These are phyloP conservation scores for Sicus ferrugineus DNA, from an alignment of 2,888 invertebrate genomes.

Conservation along the genomic window DNA sequence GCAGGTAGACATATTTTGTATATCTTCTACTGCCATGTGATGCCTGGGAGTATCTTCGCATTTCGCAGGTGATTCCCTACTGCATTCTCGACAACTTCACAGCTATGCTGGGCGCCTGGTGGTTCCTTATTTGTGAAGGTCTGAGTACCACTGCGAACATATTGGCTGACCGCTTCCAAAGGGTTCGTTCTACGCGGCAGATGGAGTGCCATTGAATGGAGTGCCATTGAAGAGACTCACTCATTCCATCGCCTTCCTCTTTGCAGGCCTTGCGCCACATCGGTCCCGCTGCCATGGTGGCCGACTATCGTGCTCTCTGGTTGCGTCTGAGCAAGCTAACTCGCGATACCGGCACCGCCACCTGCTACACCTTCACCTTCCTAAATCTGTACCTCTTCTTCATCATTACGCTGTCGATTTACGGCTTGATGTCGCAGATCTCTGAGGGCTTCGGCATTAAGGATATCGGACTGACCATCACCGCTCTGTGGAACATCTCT, in stretches of 20 bases:
- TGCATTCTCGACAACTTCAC: constrained; percentile 75
- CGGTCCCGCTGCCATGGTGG: constrained; percentile 74
- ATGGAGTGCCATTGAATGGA: neutral
- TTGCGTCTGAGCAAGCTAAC: constrained; percentile 74
- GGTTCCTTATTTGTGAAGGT: constrained; percentile 75
- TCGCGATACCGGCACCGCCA: constrained; percentile 72
- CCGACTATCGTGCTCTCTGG: constrained; percentile 77
- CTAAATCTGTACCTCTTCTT: constrained; percentile 75
- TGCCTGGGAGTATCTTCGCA: neutral
- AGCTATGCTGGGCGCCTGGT: constrained; percentile 75
- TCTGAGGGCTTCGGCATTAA: constrained; percentile 77
- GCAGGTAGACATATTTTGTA: constrained; percentile 65
- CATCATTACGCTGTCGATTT: constrained; percentile 77
- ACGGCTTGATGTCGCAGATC: constrained; percentile 76
- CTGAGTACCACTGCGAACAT: constrained; percentile 72
- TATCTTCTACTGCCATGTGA: neutral
- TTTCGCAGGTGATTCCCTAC: constrained; percentile 70
- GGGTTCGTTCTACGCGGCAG: constrained; percentile 56
- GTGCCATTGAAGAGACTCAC: neutral
- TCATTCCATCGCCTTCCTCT: neutral
- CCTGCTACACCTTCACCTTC: constrained; percentile 75
- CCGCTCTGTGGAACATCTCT: constrained; percentile 72
- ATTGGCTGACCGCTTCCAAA: constrained; percentile 75
- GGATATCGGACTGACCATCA: constrained; percentile 75
- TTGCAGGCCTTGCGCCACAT: constrained; percentile 71